These are phyloP conservation scores for Chydorus sphaericus DNA, from an alignment of 2,888 invertebrate genomes.

Conservation along the genomic window DNA sequence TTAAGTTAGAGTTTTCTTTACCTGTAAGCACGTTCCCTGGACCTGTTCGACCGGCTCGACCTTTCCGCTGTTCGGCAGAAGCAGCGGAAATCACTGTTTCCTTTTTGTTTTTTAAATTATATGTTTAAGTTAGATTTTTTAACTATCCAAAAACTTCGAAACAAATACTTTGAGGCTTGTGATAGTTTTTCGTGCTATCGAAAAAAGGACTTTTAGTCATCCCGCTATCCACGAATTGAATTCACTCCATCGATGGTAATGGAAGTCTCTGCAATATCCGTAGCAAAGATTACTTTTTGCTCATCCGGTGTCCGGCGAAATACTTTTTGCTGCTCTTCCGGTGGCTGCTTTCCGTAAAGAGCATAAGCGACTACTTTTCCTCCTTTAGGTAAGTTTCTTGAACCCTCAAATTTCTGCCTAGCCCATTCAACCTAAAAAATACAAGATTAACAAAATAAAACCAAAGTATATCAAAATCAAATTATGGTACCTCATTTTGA, in stretches of 20 bases:
- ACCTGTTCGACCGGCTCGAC: constrained; percentile 29
- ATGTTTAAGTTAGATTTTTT: constrained; percentile 24
- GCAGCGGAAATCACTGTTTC: constrained; percentile 20
- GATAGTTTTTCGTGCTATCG: constrained; percentile 22
- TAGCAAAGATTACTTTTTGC: constrained; percentile 30
- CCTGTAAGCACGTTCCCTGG: no score
- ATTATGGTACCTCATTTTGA: constrained; percentile 13
- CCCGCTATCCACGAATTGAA: constrained; percentile 30
- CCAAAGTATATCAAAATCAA: not conserved
- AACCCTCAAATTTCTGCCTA: not conserved
- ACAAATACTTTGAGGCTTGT: constrained; percentile 12
- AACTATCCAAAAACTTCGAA: no score
- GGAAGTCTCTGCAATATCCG: constrained; percentile 31
- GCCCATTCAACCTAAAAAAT: not conserved
- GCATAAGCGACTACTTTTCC: constrained; percentile 8
- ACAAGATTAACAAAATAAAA: not conserved
- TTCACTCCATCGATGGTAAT: constrained; percentile 30
- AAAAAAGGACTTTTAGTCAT: constrained; percentile 27
- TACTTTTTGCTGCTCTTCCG: constrained; percentile 26
- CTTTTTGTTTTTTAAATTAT: constrained; percentile 24
- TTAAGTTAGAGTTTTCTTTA: no score
- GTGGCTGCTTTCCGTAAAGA: constrained; percentile 22
- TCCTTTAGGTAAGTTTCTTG: no score
- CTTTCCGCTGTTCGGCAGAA: constrained; percentile 30
- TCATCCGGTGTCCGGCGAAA: constrained; percentile 20